Evolutionary conservation across 2,797 vertebrate species (phyloP), one percentile per base, ranked within the genome.

Genomic region (Hybognathus amarus): DNA sequence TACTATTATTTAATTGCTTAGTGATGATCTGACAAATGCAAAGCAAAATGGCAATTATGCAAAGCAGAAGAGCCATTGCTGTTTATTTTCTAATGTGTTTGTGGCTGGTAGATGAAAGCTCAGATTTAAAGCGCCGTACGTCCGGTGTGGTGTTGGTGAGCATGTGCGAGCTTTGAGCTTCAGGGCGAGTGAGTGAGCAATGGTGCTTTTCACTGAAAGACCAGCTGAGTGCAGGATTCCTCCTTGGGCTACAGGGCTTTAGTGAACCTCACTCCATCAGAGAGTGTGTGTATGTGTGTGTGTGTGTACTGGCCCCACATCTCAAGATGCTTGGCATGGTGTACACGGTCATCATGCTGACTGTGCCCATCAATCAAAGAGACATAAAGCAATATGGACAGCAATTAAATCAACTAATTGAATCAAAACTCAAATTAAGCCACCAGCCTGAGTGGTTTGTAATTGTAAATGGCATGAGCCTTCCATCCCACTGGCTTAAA

Each of bases 391-490:
- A 80, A 83, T 80, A 86, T 85, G 83, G 86, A 86, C 82, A 84
- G 85, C 86, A 80, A 86, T 89, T 87, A 85, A 83, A 86, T 86
- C 86, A 86, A 77, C 82, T 89, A 86, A 87, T 86, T 79, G 73
- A 87, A 89, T 87, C 86, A 85, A 87, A 89, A 85, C 77, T 82
- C 84, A 86, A 83, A 86, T 87, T 77, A 81, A 84, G 77, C 88
- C 85, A 84, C 81, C 83, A 77, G 84, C 74, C 80, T 79, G 85
- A 86, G 87, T 80, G 87, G 84, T 86, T 86, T 83, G 81, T 88
- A 86, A 88, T 86, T 86, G 83, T 85, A 88, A 88, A 86, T 87
- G 88, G 85, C 88, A 87, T 82, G 86, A 86, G 84, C 84, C 63
- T 84, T 89, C 80, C 82, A 83, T 89, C 83, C 81, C 67, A 83